phyloP scores from a whole-genome alignment of 2,797 vertebrate species.

The Sebastes itinus region DNA sequence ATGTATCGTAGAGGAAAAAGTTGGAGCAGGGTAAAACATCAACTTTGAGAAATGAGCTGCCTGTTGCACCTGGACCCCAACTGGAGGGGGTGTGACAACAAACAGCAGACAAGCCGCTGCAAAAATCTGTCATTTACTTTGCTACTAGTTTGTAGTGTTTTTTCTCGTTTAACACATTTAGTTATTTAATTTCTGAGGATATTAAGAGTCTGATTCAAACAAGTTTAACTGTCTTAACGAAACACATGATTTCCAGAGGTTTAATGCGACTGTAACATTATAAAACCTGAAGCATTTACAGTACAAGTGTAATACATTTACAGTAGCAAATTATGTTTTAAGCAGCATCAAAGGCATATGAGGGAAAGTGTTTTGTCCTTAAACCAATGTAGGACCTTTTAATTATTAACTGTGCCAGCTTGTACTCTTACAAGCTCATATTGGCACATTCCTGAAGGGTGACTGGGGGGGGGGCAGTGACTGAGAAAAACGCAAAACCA shows the following conservation, averaged over 20 bases:
- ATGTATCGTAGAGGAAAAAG: background rate
- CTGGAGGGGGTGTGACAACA: slow-evolving; percentile 11
- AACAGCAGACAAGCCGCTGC: background rate
- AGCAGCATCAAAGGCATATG: background rate
- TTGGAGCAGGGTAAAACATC: slow-evolving; percentile 49
- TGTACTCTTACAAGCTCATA: background rate
- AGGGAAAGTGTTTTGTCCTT: slow-evolving; percentile 18
- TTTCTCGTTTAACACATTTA: background rate
- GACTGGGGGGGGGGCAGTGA: background rate
- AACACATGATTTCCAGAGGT: background rate
- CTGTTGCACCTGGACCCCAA: slow-evolving; percentile 53
- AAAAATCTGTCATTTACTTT: background rate
- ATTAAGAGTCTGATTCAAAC: background rate
- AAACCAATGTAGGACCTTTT: slow-evolving; percentile 18
- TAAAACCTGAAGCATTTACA: background rate
- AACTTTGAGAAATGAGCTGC: slow-evolving; percentile 61
- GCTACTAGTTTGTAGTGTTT: background rate
- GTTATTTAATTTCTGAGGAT: background rate
- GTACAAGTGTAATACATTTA: background rate
- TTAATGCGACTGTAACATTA: background rate
- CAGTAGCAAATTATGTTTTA: background rate
- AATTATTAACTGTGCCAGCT: slow-evolving; percentile 54
- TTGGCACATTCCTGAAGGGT: background rate
- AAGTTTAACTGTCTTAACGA: background rate
- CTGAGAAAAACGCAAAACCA: background rate